Percentiles rank a stretch among this genome's conserved stretches.
Conservation (phyloP, 2,797 vertebrate genomes). For the Vipera ursinii region DNA sequence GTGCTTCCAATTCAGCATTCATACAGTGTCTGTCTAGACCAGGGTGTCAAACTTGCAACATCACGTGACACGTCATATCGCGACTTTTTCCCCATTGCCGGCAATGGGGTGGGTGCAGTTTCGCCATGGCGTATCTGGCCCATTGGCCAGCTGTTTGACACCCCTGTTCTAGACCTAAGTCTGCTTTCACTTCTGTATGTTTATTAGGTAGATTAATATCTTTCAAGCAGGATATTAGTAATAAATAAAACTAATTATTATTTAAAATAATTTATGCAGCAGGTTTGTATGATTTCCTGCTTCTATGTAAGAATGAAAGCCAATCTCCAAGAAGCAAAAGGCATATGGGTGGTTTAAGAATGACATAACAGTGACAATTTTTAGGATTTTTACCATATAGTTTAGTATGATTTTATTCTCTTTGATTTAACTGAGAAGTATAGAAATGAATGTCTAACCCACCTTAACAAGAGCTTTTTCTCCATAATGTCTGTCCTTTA, state of each 20-base stretch:
- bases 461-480: conserved; percentile 55
- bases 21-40: too few relatives aligned
- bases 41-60: too few relatives aligned
- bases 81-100: too few relatives aligned
- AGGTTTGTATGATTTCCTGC: background rate
- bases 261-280: background rate
- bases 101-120: too few relatives aligned
- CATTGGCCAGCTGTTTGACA: too few relatives aligned
- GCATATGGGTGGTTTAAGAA: background rate
- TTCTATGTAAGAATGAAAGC: conserved; percentile 36
- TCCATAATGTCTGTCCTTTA: conserved; percentile 50
- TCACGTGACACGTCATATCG: too few relatives aligned
- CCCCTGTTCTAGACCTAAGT: too few relatives aligned
- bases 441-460: conserved; percentile 56
- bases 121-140: too few relatives aligned
- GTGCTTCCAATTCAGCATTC: background rate
- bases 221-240: background rate
- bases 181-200: background rate
- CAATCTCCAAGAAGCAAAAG: conserved; percentile 11
- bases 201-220: background rate
- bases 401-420: background rate
- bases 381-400: background rate
- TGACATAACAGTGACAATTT: background rate
- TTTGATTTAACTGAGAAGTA: conserved; percentile 20
- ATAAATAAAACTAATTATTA: background rate